Evolutionary conservation across 23 tunicate genomes (phyloP), one percentile per base, ranked within the genome.

Genomic region (Styela clava): DNA sequence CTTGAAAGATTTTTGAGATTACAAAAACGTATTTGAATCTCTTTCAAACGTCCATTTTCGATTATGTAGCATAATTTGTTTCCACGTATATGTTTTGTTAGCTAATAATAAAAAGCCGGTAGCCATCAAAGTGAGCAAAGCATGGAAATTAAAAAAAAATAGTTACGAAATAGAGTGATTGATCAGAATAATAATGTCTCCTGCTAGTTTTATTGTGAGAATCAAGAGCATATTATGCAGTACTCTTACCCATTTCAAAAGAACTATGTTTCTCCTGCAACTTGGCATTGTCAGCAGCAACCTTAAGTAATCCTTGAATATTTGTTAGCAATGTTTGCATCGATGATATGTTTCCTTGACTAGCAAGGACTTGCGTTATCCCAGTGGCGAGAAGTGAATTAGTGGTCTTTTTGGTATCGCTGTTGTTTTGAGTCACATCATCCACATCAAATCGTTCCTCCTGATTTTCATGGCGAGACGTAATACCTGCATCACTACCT

Each of bases 221-320:
- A n/a, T n/a, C n/a, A n/a, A n/a, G n/a, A n/a, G n/a, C n/a, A n/a
- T n/a, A n/a, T n/a, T n/a, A n/a, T n/a, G n/a, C n/a, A n/a, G n/a
- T n/a, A n/a, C n/a, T n/a, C n/a, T 64, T 79, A 91, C 97, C 87
- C 68, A 91, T 91, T 78, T 91, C 97, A 63, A 74, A 71, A 7
- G 90, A 91, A 22, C 85, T 44, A 25, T 86, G 87, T 37, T 91
- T 91, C 34, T 91, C 97, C 72, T 91, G 97, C 29, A 91, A 78
- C 62, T 78, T 77, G n/a, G 90, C 97, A 62, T 91, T 91, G 62
- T 91, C 97, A 24, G 90, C 97, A 16, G 90, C 97, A 30, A 91
- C 97, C 82, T 91, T 91, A 1, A 91, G 81, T 1, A 91, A 84
- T 77, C 97, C 97, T 78, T 91, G 97, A 62, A 91, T 91, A 86